Evolutionary conservation across 2,797 vertebrate genomes (phyloP).

Genomic region (Crenichthys baileyi): DNA sequence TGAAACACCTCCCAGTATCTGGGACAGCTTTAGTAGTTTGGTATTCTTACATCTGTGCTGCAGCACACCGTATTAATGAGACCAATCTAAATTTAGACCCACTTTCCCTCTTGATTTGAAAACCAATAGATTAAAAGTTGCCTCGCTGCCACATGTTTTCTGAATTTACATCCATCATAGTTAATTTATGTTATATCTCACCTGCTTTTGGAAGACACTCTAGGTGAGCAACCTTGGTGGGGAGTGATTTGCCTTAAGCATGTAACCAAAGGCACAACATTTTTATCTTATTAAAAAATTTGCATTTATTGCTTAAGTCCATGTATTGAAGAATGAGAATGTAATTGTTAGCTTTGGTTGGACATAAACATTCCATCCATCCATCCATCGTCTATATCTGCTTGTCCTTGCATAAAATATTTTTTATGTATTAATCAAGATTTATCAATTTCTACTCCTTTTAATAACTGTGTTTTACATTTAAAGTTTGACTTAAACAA

Average conservation of each 20-base stretch:
- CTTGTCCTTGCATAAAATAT: no score
- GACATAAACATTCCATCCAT: background rate
- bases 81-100: conserved; percentile 5
- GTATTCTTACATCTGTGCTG: conserved; percentile 27
- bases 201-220: background rate
- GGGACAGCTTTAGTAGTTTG: conserved; percentile 25
- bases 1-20: conserved; percentile 46
- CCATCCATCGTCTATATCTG: no score
- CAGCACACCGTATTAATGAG: conserved; percentile 37
- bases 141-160: background rate
- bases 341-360: background rate
- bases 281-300: background rate
- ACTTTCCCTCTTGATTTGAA: background rate
- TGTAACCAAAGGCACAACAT: background rate
- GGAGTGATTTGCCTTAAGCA: background rate
- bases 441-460: no score
- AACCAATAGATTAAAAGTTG: background rate
- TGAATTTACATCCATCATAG: background rate
- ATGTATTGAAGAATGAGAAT: background rate
- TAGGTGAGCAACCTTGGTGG: background rate
- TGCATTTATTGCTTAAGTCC: background rate
- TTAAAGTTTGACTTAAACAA: no score
- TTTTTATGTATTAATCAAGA: no score
- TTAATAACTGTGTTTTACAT: no score
- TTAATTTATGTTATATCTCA: background rate